Base-by-base conservation (phyloP, 2,888 invertebrate species). In the Scrobipalpa atriplicella region DNA sequence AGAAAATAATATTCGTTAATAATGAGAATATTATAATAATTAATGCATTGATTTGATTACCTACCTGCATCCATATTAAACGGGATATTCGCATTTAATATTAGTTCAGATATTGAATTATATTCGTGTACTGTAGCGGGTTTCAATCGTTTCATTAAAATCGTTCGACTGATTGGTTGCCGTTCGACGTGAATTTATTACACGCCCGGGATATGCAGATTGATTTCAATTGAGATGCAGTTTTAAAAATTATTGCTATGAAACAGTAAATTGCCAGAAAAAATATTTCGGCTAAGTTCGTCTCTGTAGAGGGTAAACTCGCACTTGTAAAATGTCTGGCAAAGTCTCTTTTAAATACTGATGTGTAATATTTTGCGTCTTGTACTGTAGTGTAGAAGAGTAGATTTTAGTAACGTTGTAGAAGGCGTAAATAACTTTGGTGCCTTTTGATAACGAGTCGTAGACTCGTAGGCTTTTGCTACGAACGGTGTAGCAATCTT, bases 131-230 rank as follows among this genome's bases (percentile, higher is more conserved):
- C 13, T 13, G 1, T 13, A 21, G 29, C 29, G 54, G 54, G 21
- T 21, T 21, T 56, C 29, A 56, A 13, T 29, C 29, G 54, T 21
- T 56, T 56, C 21, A 56, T 56, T 56, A 56, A 56, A 56, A 56
- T 56, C 29, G 21, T 56, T 29, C 54, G 29, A 56, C 21, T 56
- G 54, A 56, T 56, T 56, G 54, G 54, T 21, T 5, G 54, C 54
- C 10, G 21, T 29, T 10, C 3, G 13, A 29, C 54, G 29, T 56
- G 54, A 56, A 56, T 56, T 56, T 13, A 56, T 56, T 56, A 56
- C 13, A 13, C 54, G 3, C 29, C 13, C 3, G 54, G 21, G 21
- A 56, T 13, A 56, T 56, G 54, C 21, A 56, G 21, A 21, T n/a
- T 21, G 29, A 29, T 56, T 19, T 8, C 54, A 29, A 21, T 29